phyloP scores from a whole-genome alignment of 2,888 invertebrate species.

The Idaea aversata region DNA sequence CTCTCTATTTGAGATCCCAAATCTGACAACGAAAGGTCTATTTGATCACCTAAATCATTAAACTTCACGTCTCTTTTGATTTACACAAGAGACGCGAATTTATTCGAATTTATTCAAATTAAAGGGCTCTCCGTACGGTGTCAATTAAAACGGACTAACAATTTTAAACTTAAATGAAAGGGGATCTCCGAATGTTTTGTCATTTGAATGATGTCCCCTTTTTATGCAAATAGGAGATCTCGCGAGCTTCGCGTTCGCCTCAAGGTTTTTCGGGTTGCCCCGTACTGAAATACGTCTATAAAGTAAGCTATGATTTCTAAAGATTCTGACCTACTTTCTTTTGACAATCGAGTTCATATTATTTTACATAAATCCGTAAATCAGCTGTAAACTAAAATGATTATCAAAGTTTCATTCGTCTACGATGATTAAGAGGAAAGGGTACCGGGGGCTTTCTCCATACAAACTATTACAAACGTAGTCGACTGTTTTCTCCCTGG shows the following conservation, averaged over 20 bases:
- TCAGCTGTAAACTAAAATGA: too few species aligned
- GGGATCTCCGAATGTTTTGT: constrained; percentile 69
- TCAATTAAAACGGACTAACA: constrained; percentile 69
- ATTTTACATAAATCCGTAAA: too few species aligned
- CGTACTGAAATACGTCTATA: too few species aligned
- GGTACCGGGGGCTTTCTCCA: too few species aligned
- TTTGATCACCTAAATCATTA: not conserved
- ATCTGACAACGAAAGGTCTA: not conserved
- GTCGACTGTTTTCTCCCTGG: too few species aligned
- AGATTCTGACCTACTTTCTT: too few species aligned
- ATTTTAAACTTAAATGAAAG: constrained; percentile 75
- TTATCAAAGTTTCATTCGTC: too few species aligned
- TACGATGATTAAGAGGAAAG: too few species aligned
- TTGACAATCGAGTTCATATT: too few species aligned
- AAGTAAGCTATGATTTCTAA: too few species aligned
- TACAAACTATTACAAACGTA: too few species aligned
- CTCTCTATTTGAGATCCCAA: not conserved
- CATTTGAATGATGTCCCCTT: constrained; percentile 67
- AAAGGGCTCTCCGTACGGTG: constrained; percentile 44
- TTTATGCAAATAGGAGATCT: constrained; percentile 73
- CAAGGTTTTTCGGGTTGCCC: constrained; percentile 51
- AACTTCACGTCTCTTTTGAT: not conserved
- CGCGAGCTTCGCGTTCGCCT: constrained; percentile 42
- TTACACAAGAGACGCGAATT: not conserved
- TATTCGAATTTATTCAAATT: constrained; percentile 67